phyloP scores from a whole-genome alignment of 2,797 vertebrate genomes.

The Eurystomus glaucurus region DNA sequence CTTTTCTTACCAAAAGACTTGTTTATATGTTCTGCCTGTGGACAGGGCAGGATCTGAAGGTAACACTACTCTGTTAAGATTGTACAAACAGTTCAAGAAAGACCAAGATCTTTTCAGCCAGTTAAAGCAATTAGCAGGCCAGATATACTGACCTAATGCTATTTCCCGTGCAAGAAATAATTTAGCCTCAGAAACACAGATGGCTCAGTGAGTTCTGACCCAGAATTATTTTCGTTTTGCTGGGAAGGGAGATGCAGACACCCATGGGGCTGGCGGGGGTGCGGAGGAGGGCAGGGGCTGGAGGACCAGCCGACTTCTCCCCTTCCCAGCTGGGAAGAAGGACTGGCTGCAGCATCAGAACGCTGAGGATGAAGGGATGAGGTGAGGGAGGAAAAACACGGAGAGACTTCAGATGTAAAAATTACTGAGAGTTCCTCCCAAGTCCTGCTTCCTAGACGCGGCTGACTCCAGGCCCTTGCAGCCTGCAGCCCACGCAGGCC shows the following conservation, averaged over 20 bases:
- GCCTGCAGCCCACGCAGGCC: constrained; percentile 77
- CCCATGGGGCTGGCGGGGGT: accelerated
- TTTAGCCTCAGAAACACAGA: constrained; percentile 49
- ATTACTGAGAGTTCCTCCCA: constrained; percentile 61
- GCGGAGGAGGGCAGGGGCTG: not conserved
- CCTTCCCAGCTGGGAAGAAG: not conserved
- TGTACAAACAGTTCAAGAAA: constrained; percentile 39
- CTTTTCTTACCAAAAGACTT: constrained; percentile 49
- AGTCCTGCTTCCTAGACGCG: constrained; percentile 41
- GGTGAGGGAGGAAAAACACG: not conserved
- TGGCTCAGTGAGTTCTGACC: constrained; percentile 34
- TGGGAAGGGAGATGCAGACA: not conserved
- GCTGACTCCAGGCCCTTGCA: constrained; percentile 47
- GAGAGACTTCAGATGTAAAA: constrained; percentile 43
- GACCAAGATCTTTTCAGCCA: constrained; percentile 30
- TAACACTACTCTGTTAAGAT: constrained; percentile 46
- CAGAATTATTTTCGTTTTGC: not conserved
- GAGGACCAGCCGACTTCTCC: not conserved
- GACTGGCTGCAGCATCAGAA: not conserved
- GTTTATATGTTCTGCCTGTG: constrained; percentile 13
- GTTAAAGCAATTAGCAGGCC: constrained; percentile 66
- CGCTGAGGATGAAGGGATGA: not conserved
- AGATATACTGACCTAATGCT: constrained; percentile 21
- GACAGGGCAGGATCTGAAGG: constrained; percentile 63
- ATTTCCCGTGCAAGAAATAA: constrained; percentile 58